phyloP scores from a whole-genome alignment of 2,113 vertebrate species.

The Perca fluviatilis region DNA sequence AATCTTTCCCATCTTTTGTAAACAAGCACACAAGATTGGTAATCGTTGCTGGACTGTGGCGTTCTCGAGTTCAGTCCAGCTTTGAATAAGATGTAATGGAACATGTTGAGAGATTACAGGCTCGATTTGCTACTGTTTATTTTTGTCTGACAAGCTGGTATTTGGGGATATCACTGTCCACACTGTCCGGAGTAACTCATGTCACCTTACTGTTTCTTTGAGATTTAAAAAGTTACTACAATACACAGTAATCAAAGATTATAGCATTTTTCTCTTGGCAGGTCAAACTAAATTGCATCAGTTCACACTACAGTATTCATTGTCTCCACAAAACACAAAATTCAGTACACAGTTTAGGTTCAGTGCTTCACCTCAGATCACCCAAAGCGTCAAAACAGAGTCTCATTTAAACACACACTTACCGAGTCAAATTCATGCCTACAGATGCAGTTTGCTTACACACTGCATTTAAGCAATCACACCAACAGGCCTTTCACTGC shows the following conservation, averaged over 20 bases:
- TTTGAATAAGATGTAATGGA: conserved; percentile 12
- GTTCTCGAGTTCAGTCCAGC: background rate
- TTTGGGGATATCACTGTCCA: background rate
- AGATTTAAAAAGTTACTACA: background rate
- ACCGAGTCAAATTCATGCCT: conserved; percentile 11
- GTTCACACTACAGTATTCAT: background rate
- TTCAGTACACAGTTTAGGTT: background rate
- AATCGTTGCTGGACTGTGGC: conserved; percentile 4
- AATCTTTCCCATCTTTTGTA: conserved; percentile 21
- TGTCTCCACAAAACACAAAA: background rate
- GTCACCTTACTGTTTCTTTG: no score
- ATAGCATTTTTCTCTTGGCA: background rate
- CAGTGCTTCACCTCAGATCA: background rate
- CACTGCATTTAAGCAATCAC: background rate
- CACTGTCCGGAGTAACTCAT: background rate
- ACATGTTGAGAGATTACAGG: conserved; percentile 12
- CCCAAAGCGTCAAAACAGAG: conserved; percentile 13
- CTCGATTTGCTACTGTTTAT: background rate
- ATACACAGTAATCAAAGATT: background rate
- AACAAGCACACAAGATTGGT: conserved; percentile 33
- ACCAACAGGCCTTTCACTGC: conserved; percentile 45
- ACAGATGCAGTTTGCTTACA: conserved; percentile 1
- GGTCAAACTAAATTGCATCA: background rate
- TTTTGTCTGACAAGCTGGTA: background rate
- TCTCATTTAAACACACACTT: conserved; percentile 28